Conservation (phyloP, 2,888 invertebrate genomes). For the Epinotia nisella region DNA sequence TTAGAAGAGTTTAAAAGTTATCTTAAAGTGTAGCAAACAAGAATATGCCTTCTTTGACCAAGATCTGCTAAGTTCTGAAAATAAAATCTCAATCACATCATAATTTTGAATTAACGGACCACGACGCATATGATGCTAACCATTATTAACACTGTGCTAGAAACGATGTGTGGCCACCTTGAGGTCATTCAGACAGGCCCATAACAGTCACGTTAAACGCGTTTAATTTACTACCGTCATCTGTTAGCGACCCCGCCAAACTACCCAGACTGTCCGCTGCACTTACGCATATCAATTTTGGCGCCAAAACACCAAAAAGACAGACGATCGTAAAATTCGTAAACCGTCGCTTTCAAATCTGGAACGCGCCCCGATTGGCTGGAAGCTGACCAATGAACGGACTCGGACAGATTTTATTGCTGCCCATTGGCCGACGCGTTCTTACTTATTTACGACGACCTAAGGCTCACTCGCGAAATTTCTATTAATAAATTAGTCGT, state of each 20-base stretch:
- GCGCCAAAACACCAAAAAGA: conserved; percentile 82
- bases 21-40: background rate
- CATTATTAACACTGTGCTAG: conserved; percentile 1
- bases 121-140: background rate
- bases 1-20: background rate
- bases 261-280: conserved; percentile 50
- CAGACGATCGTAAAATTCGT: conserved; percentile 80
- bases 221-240: conserved; percentile 39
- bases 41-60: background rate
- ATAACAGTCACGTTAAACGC: conserved; percentile 21
- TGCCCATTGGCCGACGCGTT: conserved; percentile 74
- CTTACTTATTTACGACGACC: conserved; percentile 81
- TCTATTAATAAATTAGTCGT: conserved; percentile 84
- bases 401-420: conserved; percentile 76
- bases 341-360: conserved; percentile 83
- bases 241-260: conserved; percentile 39
- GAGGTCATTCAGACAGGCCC: conserved; percentile 22
- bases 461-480: conserved; percentile 82
- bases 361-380: conserved; percentile 74
- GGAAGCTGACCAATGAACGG: conserved; percentile 72
- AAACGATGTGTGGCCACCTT: conserved; percentile 9
- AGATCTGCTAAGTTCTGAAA: too few relatives aligned
- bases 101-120: conserved; percentile 13
- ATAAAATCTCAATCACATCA: background rate
- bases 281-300: conserved; percentile 77